Evolutionary conservation across 1,140 invertebrate genomes (phyloP), one percentile per base, ranked within the genome.

Genomic region (Drosophila mojavensis): DNA sequence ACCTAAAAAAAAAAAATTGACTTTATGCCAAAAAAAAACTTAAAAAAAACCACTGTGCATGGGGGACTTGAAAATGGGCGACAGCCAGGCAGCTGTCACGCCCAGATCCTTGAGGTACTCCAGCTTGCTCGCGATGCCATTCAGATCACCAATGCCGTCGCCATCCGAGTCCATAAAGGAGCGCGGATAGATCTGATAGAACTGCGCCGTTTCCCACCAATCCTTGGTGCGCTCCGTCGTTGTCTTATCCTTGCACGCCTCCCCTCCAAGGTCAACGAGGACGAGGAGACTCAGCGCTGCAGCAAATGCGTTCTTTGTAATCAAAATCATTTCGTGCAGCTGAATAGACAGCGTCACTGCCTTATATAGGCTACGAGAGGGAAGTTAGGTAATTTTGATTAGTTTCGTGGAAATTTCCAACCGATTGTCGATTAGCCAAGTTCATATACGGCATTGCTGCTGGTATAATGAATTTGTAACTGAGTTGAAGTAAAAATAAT

Each of bases 161-260:
- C 94, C 94, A 85, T 96, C 93, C 11, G 93, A 94, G 91, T 97
- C 96, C 81, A 94, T 94, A 85, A 96, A 96, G 4, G 95, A 96
- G 15, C 95, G 91, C 1, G 95, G 95, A 80, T 96, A 96, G 1
- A 96, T 94, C 81, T 96, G 95, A 89, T 97, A 96, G 26, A 96
- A 93, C 13, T 94, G 91, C 0, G 94, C 93, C 3, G 93, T 94
- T 66, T 95, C 93, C 94, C 95, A 96, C 96, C 96, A 97, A 93
- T 93, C 93, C 50, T 86, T 91, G 2, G 51, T 24, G 3, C 13
- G 58, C 7, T 20, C 39, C 1, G 64, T 20, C 0, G 54, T 30
- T 0, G 36, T 26, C 20, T 65, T 4, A 43, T 58, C 72, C 65
- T 62, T 50, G 51, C 76, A 70, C 0, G 59, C 39, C 26, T n/a